Conservation (phyloP, 2,113 vertebrate genomes). For the human region DNA sequence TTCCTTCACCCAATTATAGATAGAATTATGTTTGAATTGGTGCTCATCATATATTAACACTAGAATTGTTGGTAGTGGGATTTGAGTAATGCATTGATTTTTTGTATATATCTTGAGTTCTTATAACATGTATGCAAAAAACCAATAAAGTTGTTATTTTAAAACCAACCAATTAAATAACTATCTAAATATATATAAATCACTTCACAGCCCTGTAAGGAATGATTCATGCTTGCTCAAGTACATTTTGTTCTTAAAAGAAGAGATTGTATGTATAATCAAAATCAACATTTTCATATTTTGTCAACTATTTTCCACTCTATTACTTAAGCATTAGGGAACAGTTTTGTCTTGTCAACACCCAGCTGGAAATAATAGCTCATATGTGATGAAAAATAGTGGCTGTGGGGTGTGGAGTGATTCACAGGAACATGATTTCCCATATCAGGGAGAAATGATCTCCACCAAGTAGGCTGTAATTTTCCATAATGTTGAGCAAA, state of each 20-base stretch:
- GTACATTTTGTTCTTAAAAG: slow-evolving; percentile 62
- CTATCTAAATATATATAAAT: neutral
- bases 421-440: slow-evolving; percentile 51
- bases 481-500: neutral
- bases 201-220: slow-evolving; percentile 14
- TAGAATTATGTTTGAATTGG: neutral
- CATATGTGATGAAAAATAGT: slow-evolving; percentile 55
- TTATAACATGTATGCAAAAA: neutral
- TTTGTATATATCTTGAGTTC: neutral
- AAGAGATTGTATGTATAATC: slow-evolving; percentile 61
- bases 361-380: slow-evolving; percentile 71
- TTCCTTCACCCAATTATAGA: neutral
- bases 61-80: neutral
- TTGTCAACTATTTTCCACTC: slow-evolving; percentile 64
- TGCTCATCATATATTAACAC: neutral
- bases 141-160: slow-evolving; percentile 30
- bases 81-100: neutral
- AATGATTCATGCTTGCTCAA: slow-evolving; percentile 62
- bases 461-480: neutral
- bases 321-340: slow-evolving; percentile 65
- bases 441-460: neutral
- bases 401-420: slow-evolving; percentile 38
- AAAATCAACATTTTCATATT: slow-evolving; percentile 71
- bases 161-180: slow-evolving; percentile 43
- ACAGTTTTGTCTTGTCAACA: slow-evolving; percentile 66